Conservation (phyloP, 2,113 vertebrate species). For the Zapornia atra region DNA sequence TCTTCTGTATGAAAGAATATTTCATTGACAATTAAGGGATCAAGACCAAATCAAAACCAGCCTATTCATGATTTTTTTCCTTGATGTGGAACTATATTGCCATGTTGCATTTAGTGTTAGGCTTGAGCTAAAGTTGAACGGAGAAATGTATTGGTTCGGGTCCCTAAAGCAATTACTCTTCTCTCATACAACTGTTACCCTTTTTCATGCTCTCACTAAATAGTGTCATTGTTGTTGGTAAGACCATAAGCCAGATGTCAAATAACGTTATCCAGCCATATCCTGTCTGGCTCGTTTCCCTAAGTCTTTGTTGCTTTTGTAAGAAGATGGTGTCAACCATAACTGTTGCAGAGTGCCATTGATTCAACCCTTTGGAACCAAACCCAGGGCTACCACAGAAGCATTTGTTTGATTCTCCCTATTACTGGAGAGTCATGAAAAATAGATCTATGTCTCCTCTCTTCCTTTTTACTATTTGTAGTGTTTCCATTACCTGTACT, state of each 20-base stretch:
- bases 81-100: neutral
- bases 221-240: neutral
- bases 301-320: neutral
- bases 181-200: neutral
- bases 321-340: neutral
- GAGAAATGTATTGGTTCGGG: neutral
- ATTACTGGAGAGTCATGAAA: neutral
- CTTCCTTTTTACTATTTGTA: neutral
- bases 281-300: neutral
- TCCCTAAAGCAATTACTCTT: neutral
- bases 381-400: neutral
- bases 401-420: neutral
- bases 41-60: neutral
- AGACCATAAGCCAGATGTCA: neutral
- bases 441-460: neutral
- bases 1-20: neutral
- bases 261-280: neutral
- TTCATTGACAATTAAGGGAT: neutral
- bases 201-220: neutral
- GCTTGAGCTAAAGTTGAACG: neutral
- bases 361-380: neutral
- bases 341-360: neutral
- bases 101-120: neutral
- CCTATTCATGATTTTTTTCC: neutral
- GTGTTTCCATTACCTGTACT: constrained; percentile 3